Evolutionary conservation across 64 coral and sea anemone species (phyloP), one percentile per base, ranked within the genome.

Genomic region (Montipora sp.): DNA sequence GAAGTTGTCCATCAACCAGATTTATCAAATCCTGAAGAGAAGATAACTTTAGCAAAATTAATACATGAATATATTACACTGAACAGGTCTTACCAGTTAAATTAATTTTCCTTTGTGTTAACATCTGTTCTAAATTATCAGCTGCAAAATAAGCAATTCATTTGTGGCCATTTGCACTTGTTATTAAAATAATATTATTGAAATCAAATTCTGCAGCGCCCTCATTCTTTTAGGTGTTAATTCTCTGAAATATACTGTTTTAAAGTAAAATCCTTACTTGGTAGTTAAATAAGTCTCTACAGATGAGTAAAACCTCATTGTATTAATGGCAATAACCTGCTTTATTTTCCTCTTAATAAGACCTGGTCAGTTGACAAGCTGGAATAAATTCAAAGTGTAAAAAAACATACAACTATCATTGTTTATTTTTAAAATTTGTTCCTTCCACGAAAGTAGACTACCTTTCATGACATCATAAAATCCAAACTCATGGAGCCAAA

Each of bases 271-370:
- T 70, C 18, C 47, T 85, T 71, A 21, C 47, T 85, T 72, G 19
- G 5, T 71, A n/a, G 57, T 61, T 43, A 69, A 47, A 72, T 70
- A 71, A 85, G 68, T 45, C 61, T 48, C 18, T 72, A 16, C 44
- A 10, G 63, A 85, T 48, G 63, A 72, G 63, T 72, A 21, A 85
- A 85, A 85, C 61, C 82, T 72, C 60, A 67, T 65, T 49, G 11
- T 76, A 46, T 76, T 0, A 73, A 57, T 57, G 53, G 53, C 11
- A 57, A 57, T 57, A 57, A 6, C 53, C 11, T 8, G 53, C 6
- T 57, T 8, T 57, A 57, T 5, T 57, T 57, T 57, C 53, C 53
- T 8, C 11, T 8, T 11, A 11, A 57, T 36, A 57, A 57, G 53
- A 57, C 53, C 53, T 6, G 53, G 6, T 57, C 6, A 8, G 53